Evolutionary conservation across 1,140 invertebrate genomes (phyloP), one percentile per base, ranked within the genome.

Genomic region (Diuraphis noxia): DNA sequence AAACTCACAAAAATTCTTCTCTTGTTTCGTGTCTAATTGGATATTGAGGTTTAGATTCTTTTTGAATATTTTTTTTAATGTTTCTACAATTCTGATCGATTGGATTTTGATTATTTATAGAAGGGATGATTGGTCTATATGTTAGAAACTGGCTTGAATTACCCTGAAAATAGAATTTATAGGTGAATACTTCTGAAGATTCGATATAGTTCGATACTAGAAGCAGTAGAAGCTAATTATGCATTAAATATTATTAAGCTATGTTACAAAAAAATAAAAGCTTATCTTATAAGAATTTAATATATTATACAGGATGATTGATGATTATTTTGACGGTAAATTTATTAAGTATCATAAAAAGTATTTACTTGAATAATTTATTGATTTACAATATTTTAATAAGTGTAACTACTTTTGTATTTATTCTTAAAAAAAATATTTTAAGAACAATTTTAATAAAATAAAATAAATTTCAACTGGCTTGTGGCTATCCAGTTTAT

Each of bases 1-100:
- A 92, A 43, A 63, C 94, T 93, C 92, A 94, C 94, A 94, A 92
- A 92, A 94, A 94, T 41, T 94, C 93, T 88, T 94, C 93, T 79
- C 93, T 92, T 21, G 93, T 93, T 88, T 93, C 94, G 85, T 93
- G 93, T 40, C 93, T 92, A 34, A 93, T 93, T 17, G 94, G 94
- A 92, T 94, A 94, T 38, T 92, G 91, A 40, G 93, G 93, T 63
- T 90, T 63, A 46, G 77, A 82, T 46, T 90, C 88, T 13, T n/a
- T 23, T 43, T 92, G 46, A n/a, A 92, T 46, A 84, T 88, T 86
- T 46, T 56, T 86, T 82, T 72, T 36, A 30, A 63, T 30, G 25
- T 38, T 72, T 92, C 84, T 56, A 72, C 41, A 92, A 30, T 36
- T 41, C 30, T 87, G 38, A 82, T 81, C 38, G 49, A 41, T 82